Percentiles rank a stretch among this genome's conserved stretches.
Evolutionary conservation across 2,113 vertebrate genomes (phyloP).

Genomic region (Tachysurus fulvidraco): DNA sequence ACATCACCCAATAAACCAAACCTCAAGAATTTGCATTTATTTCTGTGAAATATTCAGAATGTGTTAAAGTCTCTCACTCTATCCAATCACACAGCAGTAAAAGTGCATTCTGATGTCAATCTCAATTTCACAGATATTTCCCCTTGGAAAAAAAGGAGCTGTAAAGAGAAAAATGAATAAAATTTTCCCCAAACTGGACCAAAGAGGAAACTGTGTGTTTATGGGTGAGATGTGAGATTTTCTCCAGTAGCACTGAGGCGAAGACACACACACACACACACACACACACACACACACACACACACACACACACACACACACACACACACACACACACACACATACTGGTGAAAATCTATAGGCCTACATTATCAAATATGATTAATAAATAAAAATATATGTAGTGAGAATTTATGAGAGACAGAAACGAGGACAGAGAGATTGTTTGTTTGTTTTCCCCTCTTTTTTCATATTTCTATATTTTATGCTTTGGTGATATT

Average conservation of each 20-base stretch:
- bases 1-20: neutral
- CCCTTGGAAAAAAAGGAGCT: neutral
- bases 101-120: neutral
- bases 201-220: slow-evolving; percentile 16
- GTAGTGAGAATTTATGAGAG: no score
- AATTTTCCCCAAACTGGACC: slow-evolving; percentile 19
- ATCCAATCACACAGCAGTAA: neutral
- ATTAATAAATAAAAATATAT: no score
- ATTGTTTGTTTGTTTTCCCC: no score
- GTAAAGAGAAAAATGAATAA: slow-evolving; percentile 27
- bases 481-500: no score
- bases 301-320: slow-evolving; percentile 8
- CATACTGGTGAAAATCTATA: no score
- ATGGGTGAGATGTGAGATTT: slow-evolving; percentile 2
- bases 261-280: neutral
- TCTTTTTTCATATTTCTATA: no score
- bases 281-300: slow-evolving; percentile 17
- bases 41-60: neutral
- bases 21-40: neutral
- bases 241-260: neutral
- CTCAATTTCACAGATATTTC: neutral
- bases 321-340: neutral
- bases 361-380: no score
- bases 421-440: no score
- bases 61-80: neutral